A percentile compares a stretch with the other conserved stretches of the same genome.
These are phyloP conservation scores for Scytalopus superciliaris DNA, from an alignment of 2,113 vertebrate species.

Conservation along the genomic window DNA sequence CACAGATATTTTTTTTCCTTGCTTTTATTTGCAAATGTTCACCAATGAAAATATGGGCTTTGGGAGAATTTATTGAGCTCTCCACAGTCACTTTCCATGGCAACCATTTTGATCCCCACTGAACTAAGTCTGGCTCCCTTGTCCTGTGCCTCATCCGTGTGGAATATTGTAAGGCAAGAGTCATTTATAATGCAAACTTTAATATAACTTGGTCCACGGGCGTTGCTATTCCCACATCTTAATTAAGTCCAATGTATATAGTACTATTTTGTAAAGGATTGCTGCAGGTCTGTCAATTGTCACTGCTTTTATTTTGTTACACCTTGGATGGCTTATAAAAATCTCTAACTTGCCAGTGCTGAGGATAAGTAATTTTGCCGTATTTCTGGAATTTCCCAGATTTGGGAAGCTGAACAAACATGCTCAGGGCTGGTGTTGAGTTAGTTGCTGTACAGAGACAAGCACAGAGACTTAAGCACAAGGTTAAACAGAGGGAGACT, in stretches of 20 bases:
- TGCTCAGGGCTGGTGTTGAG: background rate
- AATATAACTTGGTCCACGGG: background rate
- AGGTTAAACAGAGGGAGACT: background rate
- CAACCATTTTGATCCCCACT: constrained; percentile 39
- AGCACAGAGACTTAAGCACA: background rate
- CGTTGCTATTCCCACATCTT: background rate
- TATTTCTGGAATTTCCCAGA: background rate
- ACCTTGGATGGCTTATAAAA: background rate
- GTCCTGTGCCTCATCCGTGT: background rate
- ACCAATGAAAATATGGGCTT: background rate
- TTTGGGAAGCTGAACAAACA: background rate
- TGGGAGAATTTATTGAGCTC: constrained; percentile 18
- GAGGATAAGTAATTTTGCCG: background rate
- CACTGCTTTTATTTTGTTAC: background rate
- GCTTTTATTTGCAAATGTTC: constrained; percentile 20
- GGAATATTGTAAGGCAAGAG: background rate
- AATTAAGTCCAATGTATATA: background rate
- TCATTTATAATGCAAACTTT: background rate
- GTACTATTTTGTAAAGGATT: background rate
- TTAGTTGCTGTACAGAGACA: background rate
- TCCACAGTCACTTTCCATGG: constrained; percentile 1
- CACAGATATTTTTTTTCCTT: background rate
- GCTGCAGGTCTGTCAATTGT: background rate
- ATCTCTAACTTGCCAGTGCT: background rate
- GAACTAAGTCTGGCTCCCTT: background rate